Conservation (phyloP, 2,113 vertebrate species). For the Malaclemys terrapin region DNA sequence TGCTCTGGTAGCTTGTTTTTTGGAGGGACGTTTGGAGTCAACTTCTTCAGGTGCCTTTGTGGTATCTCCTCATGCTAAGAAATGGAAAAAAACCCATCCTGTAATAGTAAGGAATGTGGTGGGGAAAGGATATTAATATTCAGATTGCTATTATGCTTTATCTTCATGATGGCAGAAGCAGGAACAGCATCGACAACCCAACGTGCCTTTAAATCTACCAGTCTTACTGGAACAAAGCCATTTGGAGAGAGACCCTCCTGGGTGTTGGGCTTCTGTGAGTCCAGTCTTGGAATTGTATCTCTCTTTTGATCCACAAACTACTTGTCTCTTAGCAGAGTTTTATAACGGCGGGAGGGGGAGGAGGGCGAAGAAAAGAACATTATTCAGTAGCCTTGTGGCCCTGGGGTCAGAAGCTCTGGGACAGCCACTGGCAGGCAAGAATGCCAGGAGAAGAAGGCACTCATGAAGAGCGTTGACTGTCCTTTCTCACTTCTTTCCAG, state of each 20-base stretch:
- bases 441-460: not conserved
- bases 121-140: not conserved
- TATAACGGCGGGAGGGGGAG: not conserved
- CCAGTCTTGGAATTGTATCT: not conserved
- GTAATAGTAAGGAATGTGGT: too few relatives aligned
- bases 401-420: not conserved
- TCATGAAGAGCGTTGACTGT: not conserved
- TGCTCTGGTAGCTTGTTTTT: not conserved
- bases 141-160: not conserved
- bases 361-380: not conserved
- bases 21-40: not conserved
- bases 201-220: not conserved
- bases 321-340: not conserved
- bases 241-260: not conserved
- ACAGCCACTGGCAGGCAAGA: not conserved
- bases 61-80: not conserved
- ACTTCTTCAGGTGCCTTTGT: not conserved
- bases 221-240: not conserved
- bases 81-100: not conserved
- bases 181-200: accelerated
- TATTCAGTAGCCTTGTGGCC: not conserved
- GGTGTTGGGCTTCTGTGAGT: not conserved
- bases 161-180: not conserved
- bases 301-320: not conserved
- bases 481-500: not conserved